Evolutionary conservation across 1,140 invertebrate species (phyloP).

Genomic region (Pemphigus obesinymphae): DNA sequence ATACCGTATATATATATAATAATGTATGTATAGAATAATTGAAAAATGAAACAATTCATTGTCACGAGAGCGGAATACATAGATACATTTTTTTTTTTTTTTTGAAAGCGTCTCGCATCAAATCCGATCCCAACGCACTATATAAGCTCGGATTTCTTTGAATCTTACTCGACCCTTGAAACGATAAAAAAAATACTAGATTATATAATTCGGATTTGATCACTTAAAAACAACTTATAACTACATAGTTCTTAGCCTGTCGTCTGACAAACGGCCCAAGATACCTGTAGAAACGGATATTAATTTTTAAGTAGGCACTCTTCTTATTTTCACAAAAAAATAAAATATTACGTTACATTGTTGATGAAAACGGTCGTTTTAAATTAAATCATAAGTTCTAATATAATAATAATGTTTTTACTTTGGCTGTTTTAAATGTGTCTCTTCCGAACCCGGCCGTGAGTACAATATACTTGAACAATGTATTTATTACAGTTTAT

Average conservation of each 20-base stretch:
- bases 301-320: background rate
- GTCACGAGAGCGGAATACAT: background rate
- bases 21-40: background rate
- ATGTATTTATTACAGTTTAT: background rate
- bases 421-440: background rate
- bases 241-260: too few relatives aligned
- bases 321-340: background rate
- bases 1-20: background rate
- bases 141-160: background rate
- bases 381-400: too few relatives aligned
- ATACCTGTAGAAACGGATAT: background rate
- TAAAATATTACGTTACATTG: background rate
- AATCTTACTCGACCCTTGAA: background rate
- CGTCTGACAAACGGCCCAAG: too few relatives aligned
- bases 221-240: background rate
- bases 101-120: background rate
- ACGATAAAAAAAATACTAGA: too few relatives aligned
- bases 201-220: background rate
- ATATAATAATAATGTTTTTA: background rate
- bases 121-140: background rate
- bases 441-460: background rate
- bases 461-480: background rate
- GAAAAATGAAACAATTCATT: slow-evolving; percentile 2
- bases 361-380: background rate
- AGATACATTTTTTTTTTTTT: too few relatives aligned